Base-by-base conservation (phyloP, 2,797 vertebrate genomes). In the Molossus alvarezi region DNA sequence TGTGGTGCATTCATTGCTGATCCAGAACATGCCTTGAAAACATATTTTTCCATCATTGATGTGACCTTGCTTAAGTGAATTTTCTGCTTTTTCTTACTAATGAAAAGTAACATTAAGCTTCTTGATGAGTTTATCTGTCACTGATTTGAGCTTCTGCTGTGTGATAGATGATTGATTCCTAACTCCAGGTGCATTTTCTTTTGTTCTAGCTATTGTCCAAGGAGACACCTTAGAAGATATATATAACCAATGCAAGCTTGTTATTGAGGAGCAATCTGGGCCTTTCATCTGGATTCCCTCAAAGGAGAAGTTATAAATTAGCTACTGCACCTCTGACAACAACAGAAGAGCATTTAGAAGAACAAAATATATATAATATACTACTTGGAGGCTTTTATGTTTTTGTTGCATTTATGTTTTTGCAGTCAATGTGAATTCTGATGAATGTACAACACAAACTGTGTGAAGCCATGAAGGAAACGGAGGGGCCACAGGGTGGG, bases 241-340 rank as follows among this genome's bases (percentile, higher is more conserved):
- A 99, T 99, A 99, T 99, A 99, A 99, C 98, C 99, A 99, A 98
- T 99, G 99, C 99, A 99, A 99, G 99, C 98, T 99, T 98, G 99
- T 99, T 98, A 99, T 99, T 98, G 99, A 99, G 98, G 99, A 99
- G 98, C 99, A 99, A 97, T 99, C 99, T 98, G 99, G 99, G 98
- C 99, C 99, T 97, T 99, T 99, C 99, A 99, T 99, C 99, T 99
- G 99, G 99, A 99, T 99, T 98, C 99, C 99, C 97, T 99, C 99
- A 77, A 99, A 99, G 98, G 99, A 99, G 98, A 99, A 99, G 98
- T 99, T 99, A 99, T 99, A 99, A 99, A 99, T 98, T 98, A 98
- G 97, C 98, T 98, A 98, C 98, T 97, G 97, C 98, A 98, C 97
- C 97, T 98, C 98, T 98, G 98, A 99, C 99, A 98, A 98, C 94